Base-by-base conservation (phyloP, 2,797 vertebrate species). In the Malacoraja senta region DNA sequence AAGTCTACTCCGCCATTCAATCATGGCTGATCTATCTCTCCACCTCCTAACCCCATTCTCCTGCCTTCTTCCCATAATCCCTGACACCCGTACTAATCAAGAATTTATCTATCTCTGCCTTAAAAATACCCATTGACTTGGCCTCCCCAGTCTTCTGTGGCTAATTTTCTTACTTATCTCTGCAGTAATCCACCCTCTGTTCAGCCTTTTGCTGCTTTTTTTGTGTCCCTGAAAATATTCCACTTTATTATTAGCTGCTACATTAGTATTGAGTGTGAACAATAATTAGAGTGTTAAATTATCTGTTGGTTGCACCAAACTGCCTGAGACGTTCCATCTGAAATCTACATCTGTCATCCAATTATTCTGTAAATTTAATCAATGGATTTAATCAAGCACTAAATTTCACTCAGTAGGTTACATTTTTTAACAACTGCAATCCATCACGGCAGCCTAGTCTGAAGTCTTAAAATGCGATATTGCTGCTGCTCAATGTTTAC, bases 311-410 rank as follows among this genome's bases (percentile, higher is more conserved):
- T 65, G 12, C 83, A 86, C 29, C 83, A 86, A 86, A 29, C 4
- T 65, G 15, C 4, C 63, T 65, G 29, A 63, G 58, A 35, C 63
- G 58, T 65, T n/a, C 13, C 17, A 32, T 61, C 61, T 38, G 19
- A 32, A 86, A 86, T n/a, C 15, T 63, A 19, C 29, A 32, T 86
- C 29, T n/a, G 58, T 29, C 13, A n/a, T 32, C 26, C 29, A 19
- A 65, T 65, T 88, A 63, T 65, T 17, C 61, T 88, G n/a, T 65
- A 88, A 88, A 65, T 65, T 32, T 65, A 88, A 88, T 88, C 84
- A 19, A 32, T 61, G 78, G 15, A 38, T 35, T 65, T 63, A 86
- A 86, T 83, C 80, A 83, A 3, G 80, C 53, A 53, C 53, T 58
- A 83, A 61, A 83, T 86, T 86, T 86, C 83, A 65, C 6, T 86